phyloP scores from a whole-genome alignment of 2,113 vertebrate species.

The Zapornia atra region DNA sequence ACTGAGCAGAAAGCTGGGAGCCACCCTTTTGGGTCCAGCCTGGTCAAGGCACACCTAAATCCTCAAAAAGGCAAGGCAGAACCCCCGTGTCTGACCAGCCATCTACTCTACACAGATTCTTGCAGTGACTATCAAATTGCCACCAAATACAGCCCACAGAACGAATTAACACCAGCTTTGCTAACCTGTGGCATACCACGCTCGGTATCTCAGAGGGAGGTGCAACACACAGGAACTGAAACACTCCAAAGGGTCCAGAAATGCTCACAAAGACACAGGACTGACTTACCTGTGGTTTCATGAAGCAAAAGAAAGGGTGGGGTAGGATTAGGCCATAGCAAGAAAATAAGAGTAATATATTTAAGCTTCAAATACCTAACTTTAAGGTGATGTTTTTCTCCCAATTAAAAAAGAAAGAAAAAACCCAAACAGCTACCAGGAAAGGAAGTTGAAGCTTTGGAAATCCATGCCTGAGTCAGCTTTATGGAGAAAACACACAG shows the following conservation, averaged over 20 bases:
- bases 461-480: background rate
- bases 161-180: background rate
- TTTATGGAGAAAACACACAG: background rate
- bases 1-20: background rate
- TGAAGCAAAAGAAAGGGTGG: background rate
- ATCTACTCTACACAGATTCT: background rate
- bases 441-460: background rate
- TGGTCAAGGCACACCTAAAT: background rate
- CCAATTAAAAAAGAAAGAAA: background rate
- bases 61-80: background rate
- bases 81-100: background rate
- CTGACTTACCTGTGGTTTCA: background rate
- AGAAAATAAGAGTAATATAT: background rate
- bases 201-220: background rate
- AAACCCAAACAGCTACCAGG: background rate
- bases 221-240: background rate
- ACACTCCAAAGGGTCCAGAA: background rate
- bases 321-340: background rate
- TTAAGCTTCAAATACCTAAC: background rate
- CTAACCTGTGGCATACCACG: background rate
- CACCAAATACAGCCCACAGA: background rate
- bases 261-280: background rate
- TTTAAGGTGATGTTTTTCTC: background rate
- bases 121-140: background rate
- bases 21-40: background rate